Percentiles rank a stretch among this genome's conserved stretches.
Conservation (phyloP, 2,888 invertebrate species). For the Eristalis tenax region DNA sequence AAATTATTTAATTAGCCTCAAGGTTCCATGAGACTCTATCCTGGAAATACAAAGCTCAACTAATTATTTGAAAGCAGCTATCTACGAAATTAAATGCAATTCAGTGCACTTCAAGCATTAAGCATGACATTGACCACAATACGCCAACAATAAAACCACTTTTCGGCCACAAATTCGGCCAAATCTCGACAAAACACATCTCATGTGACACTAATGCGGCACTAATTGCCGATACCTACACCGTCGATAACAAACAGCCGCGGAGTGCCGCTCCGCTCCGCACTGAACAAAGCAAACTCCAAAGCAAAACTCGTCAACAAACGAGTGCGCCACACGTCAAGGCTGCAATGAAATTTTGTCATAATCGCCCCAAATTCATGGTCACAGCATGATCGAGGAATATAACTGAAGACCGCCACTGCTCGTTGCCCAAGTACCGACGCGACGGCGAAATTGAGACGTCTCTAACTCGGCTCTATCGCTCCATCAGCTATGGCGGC, state of each 20-base stretch:
- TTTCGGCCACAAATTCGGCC: neutral
- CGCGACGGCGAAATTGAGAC: neutral
- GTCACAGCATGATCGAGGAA: neutral
- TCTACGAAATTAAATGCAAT: neutral
- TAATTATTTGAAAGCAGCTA: neutral
- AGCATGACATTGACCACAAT: conserved; percentile 38
- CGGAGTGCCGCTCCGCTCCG: too few species aligned
- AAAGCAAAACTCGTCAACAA: neutral
- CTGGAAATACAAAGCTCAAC: neutral
- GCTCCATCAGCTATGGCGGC: neutral
- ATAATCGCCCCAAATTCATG: neutral
- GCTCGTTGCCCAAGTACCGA: neutral
- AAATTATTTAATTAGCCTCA: neutral
- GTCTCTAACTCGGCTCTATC: neutral
- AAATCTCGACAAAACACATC: neutral
- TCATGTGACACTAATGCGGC: neutral
- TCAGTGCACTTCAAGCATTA: conserved; percentile 5
- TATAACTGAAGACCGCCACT: neutral
- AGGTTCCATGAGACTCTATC: neutral
- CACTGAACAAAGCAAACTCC: neutral
- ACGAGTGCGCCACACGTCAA: neutral
- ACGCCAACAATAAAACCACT: conserved; percentile 2
- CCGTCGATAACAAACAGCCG: neutral
- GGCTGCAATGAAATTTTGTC: neutral
- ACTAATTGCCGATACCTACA: neutral